A percentile compares a stretch with the other conserved stretches of the same genome.
phyloP scores from a whole-genome alignment of 1,140 invertebrate species.

The Drosophila guanche region DNA sequence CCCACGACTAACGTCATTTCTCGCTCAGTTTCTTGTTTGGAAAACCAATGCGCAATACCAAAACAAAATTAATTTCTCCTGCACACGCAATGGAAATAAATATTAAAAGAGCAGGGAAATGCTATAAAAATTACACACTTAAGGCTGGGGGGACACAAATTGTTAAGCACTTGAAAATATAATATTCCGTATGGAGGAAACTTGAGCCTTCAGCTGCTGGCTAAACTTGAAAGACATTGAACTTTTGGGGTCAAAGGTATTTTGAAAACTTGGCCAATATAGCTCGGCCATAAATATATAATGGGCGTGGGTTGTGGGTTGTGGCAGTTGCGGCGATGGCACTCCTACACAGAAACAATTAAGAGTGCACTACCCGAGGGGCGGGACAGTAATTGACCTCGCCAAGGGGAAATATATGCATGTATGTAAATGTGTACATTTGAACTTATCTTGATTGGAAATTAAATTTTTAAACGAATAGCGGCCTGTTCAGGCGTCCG shows the following conservation, averaged over 20 bases:
- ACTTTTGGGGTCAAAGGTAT: conserved; percentile 30
- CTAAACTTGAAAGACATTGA: conserved; percentile 42
- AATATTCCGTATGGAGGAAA: conserved; percentile 11
- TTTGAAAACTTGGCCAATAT: conserved; percentile 20
- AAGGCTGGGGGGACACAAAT: neutral
- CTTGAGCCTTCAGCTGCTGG: conserved; percentile 11
- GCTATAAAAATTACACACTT: conserved; percentile 22
- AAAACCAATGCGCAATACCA: conserved; percentile 42
- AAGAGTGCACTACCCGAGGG: conserved; percentile 34
- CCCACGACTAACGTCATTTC: conserved; percentile 28
- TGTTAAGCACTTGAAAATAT: conserved; percentile 45
- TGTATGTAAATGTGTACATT: conserved; percentile 41
- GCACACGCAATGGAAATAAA: conserved; percentile 35
- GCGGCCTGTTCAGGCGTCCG: conserved; percentile 54
- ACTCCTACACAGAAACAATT: conserved; percentile 34
- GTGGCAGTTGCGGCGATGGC: neutral
- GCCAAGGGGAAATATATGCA: conserved; percentile 30
- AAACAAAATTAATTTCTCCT: conserved; percentile 54
- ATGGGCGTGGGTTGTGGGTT: neutral
- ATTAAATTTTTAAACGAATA: conserved; percentile 59
- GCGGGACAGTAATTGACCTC: conserved; percentile 31
- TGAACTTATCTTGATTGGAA: conserved; percentile 74
- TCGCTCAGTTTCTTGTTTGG: conserved; percentile 21
- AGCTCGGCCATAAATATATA: conserved; percentile 24
- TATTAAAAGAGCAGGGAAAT: neutral